Conservation (phyloP, 2,888 invertebrate species). For the Microplitis deprimator region DNA sequence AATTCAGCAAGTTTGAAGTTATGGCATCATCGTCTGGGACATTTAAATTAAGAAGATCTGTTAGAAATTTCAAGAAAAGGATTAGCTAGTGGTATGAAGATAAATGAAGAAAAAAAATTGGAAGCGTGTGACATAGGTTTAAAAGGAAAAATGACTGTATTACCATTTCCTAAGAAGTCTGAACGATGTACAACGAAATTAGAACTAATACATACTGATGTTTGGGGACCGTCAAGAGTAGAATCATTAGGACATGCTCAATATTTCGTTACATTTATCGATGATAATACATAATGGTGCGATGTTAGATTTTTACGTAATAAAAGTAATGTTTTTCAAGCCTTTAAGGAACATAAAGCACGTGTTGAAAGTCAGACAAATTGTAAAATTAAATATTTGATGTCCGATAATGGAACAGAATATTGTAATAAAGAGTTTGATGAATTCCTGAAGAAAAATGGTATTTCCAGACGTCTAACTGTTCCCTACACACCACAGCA, state of each 20-base stretch:
- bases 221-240: conserved; percentile 40
- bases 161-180: conserved; percentile 41
- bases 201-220: conserved; percentile 40
- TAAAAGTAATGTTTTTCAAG: conserved; percentile 41
- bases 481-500: conserved; percentile 57
- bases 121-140: conserved; percentile 32
- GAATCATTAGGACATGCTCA: conserved; percentile 36
- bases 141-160: conserved; percentile 34
- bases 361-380: conserved; percentile 34
- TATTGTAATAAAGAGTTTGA: conserved; percentile 44
- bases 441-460: conserved; percentile 49
- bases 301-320: conserved; percentile 44
- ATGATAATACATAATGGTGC: conserved; percentile 46
- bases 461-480: conserved; percentile 54
- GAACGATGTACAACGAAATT: conserved; percentile 31
- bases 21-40: conserved; percentile 2
- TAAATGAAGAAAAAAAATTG: not conserved
- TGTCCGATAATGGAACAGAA: conserved; percentile 43
- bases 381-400: conserved; percentile 36
- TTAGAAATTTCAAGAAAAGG: not conserved
- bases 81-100: not conserved
- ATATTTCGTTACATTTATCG: conserved; percentile 51
- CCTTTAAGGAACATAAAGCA: conserved; percentile 44
- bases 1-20: not conserved
- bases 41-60: not conserved